Evolutionary conservation across 2,797 vertebrate species (phyloP), one percentile per base, ranked within the genome.

Genomic region (Galagoides demidoff): DNA sequence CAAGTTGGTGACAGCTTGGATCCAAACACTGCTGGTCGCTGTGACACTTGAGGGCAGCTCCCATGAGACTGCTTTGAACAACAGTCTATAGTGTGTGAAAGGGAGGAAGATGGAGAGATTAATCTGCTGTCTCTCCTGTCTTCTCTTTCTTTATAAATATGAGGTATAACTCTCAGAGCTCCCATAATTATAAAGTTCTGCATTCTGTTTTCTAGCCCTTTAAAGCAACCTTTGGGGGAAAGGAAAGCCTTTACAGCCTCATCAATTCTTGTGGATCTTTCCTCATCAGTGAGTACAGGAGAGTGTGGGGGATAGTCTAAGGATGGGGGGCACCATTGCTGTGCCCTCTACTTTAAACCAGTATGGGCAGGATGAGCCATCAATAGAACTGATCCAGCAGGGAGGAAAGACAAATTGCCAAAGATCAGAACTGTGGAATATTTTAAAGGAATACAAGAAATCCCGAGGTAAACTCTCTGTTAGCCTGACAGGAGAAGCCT

Each of bases 231-330:
- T 9, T 27, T 77, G 10, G 16, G 27, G 31, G 16, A 23, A 79
- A 68, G 22, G 16, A 90, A 39, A 63, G 25, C 1, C 12, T 45
- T 59, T 43, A 70, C 4, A 63, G 20, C 22, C 17, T 29, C 43
- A 52, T 52, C 19, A 31, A 52, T 29, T 12, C 3, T 70, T 66
- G 7, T 43, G 16, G 49, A 12, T 22, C 22, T 77, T 16, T 55
- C 5, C 5, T 34, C 34, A 81, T 25, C 14, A 23, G 3, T 9
- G 12, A 29, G 5, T 31, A 17, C 27, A 25, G n/a, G 5, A 3
- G 55, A 1, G 1, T 12, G 3, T 19, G 25, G 20, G 1, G 7
- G 20, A 1, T 14, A 1, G 14, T n/a, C 52, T 27, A 5, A 13
- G 20, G 29, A 2, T 27, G 3, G 11, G 71, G 3, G 14, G 49